Percentiles rank a stretch among this genome's conserved stretches.
These are phyloP conservation scores for Mamestra configurata DNA, from an alignment of 1,140 invertebrate species.

Conservation along the genomic window DNA sequence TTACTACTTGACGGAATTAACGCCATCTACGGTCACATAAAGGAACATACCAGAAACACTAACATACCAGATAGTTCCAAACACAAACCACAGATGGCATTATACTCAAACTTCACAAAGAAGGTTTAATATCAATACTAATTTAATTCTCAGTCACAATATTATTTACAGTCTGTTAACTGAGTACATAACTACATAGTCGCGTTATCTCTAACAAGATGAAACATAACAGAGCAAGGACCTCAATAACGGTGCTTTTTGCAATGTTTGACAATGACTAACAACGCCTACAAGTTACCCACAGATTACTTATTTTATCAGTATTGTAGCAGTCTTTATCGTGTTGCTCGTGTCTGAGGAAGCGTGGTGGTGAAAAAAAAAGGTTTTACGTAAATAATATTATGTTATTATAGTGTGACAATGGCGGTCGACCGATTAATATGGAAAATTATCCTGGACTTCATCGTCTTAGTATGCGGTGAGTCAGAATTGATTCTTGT, in stretches of 20 bases:
- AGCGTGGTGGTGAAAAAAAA: conserved; percentile 23
- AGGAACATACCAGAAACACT: neutral
- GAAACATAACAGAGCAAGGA: conserved; percentile 33
- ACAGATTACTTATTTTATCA: conserved; percentile 66
- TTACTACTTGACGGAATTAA: neutral
- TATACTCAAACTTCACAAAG: neutral
- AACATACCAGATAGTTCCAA: neutral
- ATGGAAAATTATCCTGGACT: conserved; percentile 78
- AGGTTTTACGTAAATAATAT: conserved; percentile 38
- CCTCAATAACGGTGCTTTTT: conserved; percentile 50
- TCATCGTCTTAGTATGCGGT: conserved; percentile 73
- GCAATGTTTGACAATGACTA: conserved; percentile 60
- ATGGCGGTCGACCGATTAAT: conserved; percentile 74
- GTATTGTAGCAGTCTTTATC: conserved; percentile 54
- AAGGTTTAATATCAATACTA: conserved; percentile 24
- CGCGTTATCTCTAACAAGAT: conserved; percentile 34
- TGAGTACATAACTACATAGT: neutral
- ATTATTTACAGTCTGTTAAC: conserved; percentile 18
- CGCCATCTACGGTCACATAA: neutral
- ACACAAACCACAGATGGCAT: conserved; percentile 13
- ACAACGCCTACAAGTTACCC: conserved; percentile 55
- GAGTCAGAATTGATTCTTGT: conserved; percentile 57
- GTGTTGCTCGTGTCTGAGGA: conserved; percentile 44
- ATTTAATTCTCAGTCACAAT: conserved; percentile 13
- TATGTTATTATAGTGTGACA: conserved; percentile 44